A percentile compares a stretch with the other conserved stretches of the same genome.
Conservation (phyloP, 2,113 vertebrate species). For the Climacteris rufus region DNA sequence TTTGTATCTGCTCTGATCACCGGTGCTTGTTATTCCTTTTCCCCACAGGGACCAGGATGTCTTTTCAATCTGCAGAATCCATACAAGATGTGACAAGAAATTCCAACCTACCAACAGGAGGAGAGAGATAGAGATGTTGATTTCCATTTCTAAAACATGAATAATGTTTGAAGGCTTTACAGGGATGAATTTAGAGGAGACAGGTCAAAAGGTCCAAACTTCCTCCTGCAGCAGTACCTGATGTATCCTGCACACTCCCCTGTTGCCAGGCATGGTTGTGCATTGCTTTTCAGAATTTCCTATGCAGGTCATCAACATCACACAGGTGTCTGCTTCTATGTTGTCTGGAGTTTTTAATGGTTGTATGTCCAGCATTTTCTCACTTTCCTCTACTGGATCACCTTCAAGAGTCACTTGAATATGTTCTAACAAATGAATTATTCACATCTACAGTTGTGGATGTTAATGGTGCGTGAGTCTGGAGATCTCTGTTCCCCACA, state of each 20-base stretch:
- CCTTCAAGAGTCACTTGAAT: neutral
- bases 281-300: neutral
- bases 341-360: neutral
- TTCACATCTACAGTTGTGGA: neutral
- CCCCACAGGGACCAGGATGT: neutral
- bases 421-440: neutral
- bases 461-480: neutral
- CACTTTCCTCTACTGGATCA: neutral
- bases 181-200: neutral
- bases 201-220: neutral
- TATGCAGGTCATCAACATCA: neutral
- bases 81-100: neutral
- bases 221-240: neutral
- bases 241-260: too few relatives aligned
- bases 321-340: neutral
- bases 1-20: neutral
- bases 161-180: neutral
- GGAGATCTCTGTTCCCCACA: neutral
- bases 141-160: neutral
- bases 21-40: neutral
- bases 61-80: neutral
- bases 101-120: neutral
- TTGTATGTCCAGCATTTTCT: neutral
- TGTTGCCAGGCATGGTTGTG: fast-evolving
- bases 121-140: neutral